phyloP scores from a whole-genome alignment of 2,113 vertebrate species.

The Physeter macrocephalus region DNA sequence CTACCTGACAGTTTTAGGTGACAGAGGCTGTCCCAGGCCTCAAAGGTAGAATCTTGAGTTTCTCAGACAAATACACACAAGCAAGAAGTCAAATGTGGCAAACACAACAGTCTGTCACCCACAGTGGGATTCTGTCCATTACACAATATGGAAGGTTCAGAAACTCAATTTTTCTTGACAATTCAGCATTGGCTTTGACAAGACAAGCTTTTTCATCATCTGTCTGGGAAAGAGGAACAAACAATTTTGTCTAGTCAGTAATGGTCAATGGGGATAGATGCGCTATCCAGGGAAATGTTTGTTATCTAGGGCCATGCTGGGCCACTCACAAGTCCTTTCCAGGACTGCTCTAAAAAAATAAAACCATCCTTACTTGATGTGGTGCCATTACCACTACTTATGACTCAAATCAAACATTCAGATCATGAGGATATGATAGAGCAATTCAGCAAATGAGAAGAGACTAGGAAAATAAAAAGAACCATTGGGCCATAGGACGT shows the following conservation, averaged over 20 bases:
- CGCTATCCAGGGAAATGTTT: background rate
- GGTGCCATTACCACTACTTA: background rate
- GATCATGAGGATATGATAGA: background rate
- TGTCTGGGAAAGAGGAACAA: background rate
- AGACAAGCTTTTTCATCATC: conserved; percentile 32
- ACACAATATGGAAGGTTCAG: background rate
- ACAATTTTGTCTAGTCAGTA: background rate
- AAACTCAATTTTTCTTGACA: conserved; percentile 45
- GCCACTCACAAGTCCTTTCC: background rate
- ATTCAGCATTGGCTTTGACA: background rate
- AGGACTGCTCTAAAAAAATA: background rate
- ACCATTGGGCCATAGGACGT: background rate
- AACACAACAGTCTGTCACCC: background rate
- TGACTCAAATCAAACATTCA: background rate
- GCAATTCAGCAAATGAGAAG: background rate
- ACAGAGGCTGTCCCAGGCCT: background rate
- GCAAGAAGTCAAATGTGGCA: background rate
- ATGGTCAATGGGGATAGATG: background rate
- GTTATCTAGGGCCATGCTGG: background rate
- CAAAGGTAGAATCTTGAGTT: background rate
- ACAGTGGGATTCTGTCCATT: background rate
- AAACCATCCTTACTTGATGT: background rate
- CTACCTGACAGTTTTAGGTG: rapidly evolving
- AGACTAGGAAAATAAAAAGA: background rate
- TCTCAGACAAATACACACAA: background rate